Evolutionary conservation across 2,888 invertebrate genomes (phyloP).

Genomic region (Steinernema carpocapsae): DNA sequence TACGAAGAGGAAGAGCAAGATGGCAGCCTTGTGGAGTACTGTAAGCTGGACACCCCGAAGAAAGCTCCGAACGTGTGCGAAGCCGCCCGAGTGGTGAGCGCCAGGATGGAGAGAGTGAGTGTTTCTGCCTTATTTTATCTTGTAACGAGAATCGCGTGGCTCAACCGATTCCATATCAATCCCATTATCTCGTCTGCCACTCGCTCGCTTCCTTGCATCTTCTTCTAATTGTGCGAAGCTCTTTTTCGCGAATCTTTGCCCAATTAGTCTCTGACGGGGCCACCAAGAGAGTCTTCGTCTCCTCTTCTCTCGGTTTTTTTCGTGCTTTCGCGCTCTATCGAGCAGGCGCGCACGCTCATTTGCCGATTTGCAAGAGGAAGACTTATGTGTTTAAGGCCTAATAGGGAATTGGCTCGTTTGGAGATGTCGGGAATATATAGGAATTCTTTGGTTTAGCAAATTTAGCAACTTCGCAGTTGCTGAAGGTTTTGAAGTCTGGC

Average conservation of each 20-base stretch:
- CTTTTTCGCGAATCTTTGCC: slow-evolving; percentile 14
- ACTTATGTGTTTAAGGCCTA: too few species aligned
- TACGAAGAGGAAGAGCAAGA: slow-evolving; percentile 50
- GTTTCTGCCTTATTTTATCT: too few species aligned
- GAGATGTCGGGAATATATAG: too few species aligned
- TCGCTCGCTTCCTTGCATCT: not conserved
- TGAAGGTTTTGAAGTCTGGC: too few species aligned
- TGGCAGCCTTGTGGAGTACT: slow-evolving; percentile 60
- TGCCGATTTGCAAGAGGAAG: not conserved
- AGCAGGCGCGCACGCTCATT: slow-evolving; percentile 4
- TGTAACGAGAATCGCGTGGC: too few species aligned
- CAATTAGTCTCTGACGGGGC: slow-evolving; percentile 6
- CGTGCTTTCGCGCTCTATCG: slow-evolving; percentile 8
- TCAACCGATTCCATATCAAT: not conserved
- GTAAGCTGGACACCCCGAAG: slow-evolving; percentile 47
- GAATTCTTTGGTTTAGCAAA: too few species aligned
- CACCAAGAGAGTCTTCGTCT: not conserved
- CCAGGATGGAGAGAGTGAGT: slow-evolving; percentile 25
- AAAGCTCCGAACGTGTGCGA: slow-evolving; percentile 39
- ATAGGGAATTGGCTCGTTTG: too few species aligned
- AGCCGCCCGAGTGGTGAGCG: slow-evolving; percentile 41
- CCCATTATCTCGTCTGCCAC: not conserved
- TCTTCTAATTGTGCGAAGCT: slow-evolving; percentile 4
- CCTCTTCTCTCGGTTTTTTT: not conserved
- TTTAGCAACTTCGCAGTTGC: too few species aligned